These are phyloP conservation scores for Proisotoma minuta DNA, from an alignment of 2,888 invertebrate species.

Conservation along the genomic window DNA sequence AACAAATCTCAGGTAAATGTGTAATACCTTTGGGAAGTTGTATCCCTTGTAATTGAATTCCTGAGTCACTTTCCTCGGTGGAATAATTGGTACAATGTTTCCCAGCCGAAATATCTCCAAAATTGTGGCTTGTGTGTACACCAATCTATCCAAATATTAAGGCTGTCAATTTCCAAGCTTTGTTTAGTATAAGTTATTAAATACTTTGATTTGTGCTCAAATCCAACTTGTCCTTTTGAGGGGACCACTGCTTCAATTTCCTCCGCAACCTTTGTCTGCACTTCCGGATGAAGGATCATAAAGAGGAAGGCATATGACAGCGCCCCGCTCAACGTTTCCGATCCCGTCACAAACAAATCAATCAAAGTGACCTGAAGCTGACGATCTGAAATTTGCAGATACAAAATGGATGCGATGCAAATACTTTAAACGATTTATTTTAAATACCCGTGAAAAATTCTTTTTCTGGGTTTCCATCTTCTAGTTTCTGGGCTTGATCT, in stretches of 20 bases:
- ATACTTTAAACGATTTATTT: neutral
- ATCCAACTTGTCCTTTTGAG: neutral
- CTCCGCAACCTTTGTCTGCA: slow-evolving; percentile 36
- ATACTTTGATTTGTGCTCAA: neutral
- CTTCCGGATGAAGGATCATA: slow-evolving; percentile 39
- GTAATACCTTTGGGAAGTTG: slow-evolving; percentile 10
- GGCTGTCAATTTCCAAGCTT: neutral
- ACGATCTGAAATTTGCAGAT: slow-evolving; percentile 20
- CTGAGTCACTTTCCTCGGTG: slow-evolving; percentile 1
- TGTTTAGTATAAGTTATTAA: neutral
- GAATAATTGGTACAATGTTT: slow-evolving; percentile 10
- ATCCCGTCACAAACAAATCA: slow-evolving; percentile 43
- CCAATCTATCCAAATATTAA: neutral
- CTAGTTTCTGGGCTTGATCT: neutral
- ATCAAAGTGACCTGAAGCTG: slow-evolving; percentile 34
- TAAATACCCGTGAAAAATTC: neutral
- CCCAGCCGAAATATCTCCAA: slow-evolving; percentile 9
- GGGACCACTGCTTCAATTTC: slow-evolving; percentile 16
- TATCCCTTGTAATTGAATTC: slow-evolving; percentile 3
- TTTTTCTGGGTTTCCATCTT: neutral
- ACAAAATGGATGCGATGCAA: neutral
- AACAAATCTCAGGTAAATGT: neutral
- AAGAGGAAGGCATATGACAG: slow-evolving; percentile 36
- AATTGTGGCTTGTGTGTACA: slow-evolving; percentile 11
- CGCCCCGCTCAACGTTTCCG: slow-evolving; percentile 30